Evolutionary conservation across 2,888 invertebrate species (phyloP).

Genomic region (Boloria selene): DNA sequence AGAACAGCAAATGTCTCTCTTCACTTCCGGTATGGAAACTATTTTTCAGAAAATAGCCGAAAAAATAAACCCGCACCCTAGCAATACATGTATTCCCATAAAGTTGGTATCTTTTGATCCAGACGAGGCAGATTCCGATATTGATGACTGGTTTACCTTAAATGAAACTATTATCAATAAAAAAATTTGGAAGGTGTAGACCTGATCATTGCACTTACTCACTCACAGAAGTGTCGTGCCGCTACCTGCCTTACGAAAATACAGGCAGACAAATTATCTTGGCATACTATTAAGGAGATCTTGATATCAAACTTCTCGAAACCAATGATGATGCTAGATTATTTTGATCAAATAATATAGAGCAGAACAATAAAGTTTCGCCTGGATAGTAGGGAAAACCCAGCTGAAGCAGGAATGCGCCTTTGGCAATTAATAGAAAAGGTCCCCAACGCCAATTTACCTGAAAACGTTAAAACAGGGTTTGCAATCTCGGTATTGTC

Average conservation of each 20-base stretch:
- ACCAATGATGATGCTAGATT: constrained; percentile 41
- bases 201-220: constrained; percentile 33
- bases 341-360: constrained; percentile 43
- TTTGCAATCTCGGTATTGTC: constrained; percentile 35
- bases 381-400: constrained; percentile 33
- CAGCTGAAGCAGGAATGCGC: constrained; percentile 32
- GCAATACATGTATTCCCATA: neutral
- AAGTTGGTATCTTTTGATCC: constrained; percentile 26
- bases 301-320: constrained; percentile 41
- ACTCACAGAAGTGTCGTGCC: constrained; percentile 36
- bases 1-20: neutral
- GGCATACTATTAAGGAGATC: constrained; percentile 37
- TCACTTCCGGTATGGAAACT: neutral
- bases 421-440: constrained; percentile 33
- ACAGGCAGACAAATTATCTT: constrained; percentile 33
- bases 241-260: constrained; percentile 40
- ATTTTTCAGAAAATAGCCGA: neutral
- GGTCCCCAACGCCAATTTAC: constrained; percentile 32
- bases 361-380: constrained; percentile 39
- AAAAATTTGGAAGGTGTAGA: constrained; percentile 35
- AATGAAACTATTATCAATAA: constrained; percentile 30
- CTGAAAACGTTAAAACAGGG: constrained; percentile 36
- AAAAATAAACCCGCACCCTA: neutral
- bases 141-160: constrained; percentile 32
- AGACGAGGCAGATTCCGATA: constrained; percentile 30